Base-by-base conservation (phyloP, 2,113 vertebrate species). In the Nematolebias whitei region DNA sequence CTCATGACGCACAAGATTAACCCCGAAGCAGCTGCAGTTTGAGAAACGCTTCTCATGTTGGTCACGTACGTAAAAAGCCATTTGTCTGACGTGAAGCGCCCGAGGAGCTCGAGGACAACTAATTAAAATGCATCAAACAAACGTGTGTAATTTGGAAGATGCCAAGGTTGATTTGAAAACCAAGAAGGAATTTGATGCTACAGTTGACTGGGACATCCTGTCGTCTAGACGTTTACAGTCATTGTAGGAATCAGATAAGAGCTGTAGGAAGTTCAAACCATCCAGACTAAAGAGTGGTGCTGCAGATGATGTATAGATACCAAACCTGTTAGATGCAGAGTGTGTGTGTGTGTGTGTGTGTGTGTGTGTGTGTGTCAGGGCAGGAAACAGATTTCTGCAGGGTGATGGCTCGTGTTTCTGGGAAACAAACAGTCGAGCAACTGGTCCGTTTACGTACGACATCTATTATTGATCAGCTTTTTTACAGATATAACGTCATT, bases 211-310 rank as follows among this genome's bases (percentile, higher is more conserved):
- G 19, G 5, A 19, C 7, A 39, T 54, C 32, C 22, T 38, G 59
- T 49, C 1, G 12, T 48, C 35, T 16, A 77, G 52, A 77, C 32
- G 20, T 15, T 4, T 63, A 49, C 18, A 69, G 44, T 71, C 48
- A 68, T 57, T 49, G 2, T 26, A n/a, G 18, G 12, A 40, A 43
- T 50, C 45, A 22, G 67, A 67, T 32, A 26, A 58, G 1, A 49
- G 40, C 54, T 22, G 13, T 14, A 16, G 38, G 29, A 54, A 14
- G 18, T 38, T 54, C 20, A 24, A 54, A n/a, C 0, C 62, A 39
- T 2, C n/a, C 0, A 70, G 41, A 62, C 52, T 0, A 50, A 45
- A 54, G 15, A 0, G 32, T 16, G 39, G 47, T 9, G n/a, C 10
- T 41, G 35, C 7, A n/a, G 57, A 13, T 1, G 19, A 43, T 24